Conservation (phyloP, 2,113 vertebrate species). For the Protomyctophum bolini region DNA sequence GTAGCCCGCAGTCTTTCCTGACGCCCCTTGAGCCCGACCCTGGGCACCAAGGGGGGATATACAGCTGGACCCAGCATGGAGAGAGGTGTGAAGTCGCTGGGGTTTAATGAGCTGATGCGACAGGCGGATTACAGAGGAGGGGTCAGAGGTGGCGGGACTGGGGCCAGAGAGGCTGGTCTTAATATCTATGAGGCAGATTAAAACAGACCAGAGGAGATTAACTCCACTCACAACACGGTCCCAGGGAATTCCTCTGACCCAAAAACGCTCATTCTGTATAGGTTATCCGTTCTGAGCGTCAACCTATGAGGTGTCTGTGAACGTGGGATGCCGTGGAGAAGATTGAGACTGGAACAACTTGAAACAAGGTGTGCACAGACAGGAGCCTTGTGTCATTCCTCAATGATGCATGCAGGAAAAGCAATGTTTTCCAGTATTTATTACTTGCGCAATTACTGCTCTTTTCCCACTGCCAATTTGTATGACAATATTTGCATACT, state of each 20-base stretch:
- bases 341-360: too few relatives aligned
- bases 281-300: neutral
- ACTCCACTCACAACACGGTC: conserved; percentile 26
- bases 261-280: conserved; percentile 12
- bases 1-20: conserved; percentile 68
- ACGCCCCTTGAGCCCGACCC: conserved; percentile 47
- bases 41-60: conserved; percentile 50
- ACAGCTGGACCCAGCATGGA: conserved; percentile 78
- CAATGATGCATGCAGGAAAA: neutral
- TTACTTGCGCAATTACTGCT: too few relatives aligned
- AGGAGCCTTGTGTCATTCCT: neutral
- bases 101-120: conserved; percentile 73
- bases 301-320: conserved; percentile 5
- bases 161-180: conserved; percentile 58
- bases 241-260: conserved; percentile 30
- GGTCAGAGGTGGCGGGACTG: conserved; percentile 68
- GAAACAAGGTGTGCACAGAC: too few relatives aligned
- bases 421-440: too few relatives aligned
- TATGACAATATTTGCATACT: too few relatives aligned
- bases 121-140: conserved; percentile 63
- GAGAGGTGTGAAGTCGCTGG: conserved; percentile 75
- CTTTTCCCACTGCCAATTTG: too few relatives aligned
- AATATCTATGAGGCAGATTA: conserved; percentile 70
- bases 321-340: too few relatives aligned
- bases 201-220: conserved; percentile 59